Evolutionary conservation across 2,797 vertebrate genomes (phyloP).

Genomic region (Eleutherodactylus coqui): DNA sequence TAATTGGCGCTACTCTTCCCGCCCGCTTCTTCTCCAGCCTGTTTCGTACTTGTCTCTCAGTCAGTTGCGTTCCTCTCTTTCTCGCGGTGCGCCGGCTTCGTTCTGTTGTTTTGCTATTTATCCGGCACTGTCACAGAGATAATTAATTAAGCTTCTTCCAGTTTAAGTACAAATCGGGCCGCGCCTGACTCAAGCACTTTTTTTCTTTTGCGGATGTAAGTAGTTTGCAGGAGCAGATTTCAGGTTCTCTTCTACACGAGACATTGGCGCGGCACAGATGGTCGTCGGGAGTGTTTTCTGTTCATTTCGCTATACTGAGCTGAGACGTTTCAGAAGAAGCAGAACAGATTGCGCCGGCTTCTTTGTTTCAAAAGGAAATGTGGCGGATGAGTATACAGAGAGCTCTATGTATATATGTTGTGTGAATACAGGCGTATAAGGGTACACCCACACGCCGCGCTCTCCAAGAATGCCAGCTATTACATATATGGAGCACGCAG

Average conservation of each 20-base stretch:
- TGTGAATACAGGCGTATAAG: neutral
- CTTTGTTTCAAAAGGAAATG: conserved; percentile 18
- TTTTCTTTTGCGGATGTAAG: neutral
- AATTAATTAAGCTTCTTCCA: conserved; percentile 14
- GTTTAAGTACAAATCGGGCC: neutral
- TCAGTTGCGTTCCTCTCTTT: neutral
- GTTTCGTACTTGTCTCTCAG: too few relatives aligned
- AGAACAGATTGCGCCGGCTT: conserved; percentile 17
- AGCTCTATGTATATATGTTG: conserved; percentile 1
- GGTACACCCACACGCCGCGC: neutral
- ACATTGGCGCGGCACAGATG: conserved; percentile 31
- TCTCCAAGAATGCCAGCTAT: neutral
- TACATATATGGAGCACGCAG: neutral
- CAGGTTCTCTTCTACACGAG: neutral
- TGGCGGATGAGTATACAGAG: neutral
- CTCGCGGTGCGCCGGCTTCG: neutral
- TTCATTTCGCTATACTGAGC: too few relatives aligned
- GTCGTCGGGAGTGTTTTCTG: conserved; percentile 22
- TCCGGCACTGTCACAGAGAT: neutral
- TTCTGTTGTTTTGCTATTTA: neutral
- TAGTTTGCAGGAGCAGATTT: conserved; percentile 17
- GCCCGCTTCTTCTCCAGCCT: too few relatives aligned
- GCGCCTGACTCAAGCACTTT: neutral
- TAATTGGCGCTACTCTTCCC: too few relatives aligned
- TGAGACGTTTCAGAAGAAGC: neutral